phyloP scores from a whole-genome alignment of 2,113 vertebrate genomes.

The Lutjanus erythropterus region DNA sequence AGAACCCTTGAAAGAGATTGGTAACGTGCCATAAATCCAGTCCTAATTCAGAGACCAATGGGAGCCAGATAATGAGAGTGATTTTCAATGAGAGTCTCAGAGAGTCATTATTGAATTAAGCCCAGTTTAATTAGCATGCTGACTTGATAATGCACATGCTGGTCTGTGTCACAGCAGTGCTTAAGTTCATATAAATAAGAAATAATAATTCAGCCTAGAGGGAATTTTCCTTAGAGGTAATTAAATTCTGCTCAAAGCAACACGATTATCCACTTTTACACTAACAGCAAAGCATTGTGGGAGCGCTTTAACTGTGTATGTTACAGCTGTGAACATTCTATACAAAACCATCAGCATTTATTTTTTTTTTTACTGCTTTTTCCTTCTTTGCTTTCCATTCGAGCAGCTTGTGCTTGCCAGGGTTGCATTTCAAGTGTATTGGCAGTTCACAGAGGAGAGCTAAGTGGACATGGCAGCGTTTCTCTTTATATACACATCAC shows the following conservation, averaged over 20 bases:
- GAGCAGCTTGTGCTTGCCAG: slow-evolving; percentile 35
- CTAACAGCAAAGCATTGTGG: slow-evolving; percentile 35
- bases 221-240: slow-evolving; percentile 56
- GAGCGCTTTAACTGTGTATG: slow-evolving; percentile 49
- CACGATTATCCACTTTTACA: slow-evolving; percentile 58
- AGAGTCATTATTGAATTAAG: slow-evolving; percentile 74
- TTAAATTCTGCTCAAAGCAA: slow-evolving; percentile 54
- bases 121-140: slow-evolving; percentile 68
- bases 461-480: slow-evolving; percentile 67
- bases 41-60: slow-evolving; percentile 56
- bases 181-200: slow-evolving; percentile 49
- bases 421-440: slow-evolving; percentile 48
- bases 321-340: slow-evolving; percentile 43
- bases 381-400: slow-evolving; percentile 48
- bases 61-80: slow-evolving; percentile 75
- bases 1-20: slow-evolving; percentile 78
- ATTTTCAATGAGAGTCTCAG: slow-evolving; percentile 65
- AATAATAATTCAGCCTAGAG: slow-evolving; percentile 34
- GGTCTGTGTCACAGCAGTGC: slow-evolving; percentile 56
- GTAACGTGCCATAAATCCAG: slow-evolving; percentile 71
- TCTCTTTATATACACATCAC: slow-evolving; percentile 69
- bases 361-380: slow-evolving; percentile 45
- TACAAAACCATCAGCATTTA: slow-evolving; percentile 12
- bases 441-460: slow-evolving; percentile 39
- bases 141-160: slow-evolving; percentile 49